Conservation (phyloP, 1,140 invertebrate species). For the Trachelipus rathkii region DNA sequence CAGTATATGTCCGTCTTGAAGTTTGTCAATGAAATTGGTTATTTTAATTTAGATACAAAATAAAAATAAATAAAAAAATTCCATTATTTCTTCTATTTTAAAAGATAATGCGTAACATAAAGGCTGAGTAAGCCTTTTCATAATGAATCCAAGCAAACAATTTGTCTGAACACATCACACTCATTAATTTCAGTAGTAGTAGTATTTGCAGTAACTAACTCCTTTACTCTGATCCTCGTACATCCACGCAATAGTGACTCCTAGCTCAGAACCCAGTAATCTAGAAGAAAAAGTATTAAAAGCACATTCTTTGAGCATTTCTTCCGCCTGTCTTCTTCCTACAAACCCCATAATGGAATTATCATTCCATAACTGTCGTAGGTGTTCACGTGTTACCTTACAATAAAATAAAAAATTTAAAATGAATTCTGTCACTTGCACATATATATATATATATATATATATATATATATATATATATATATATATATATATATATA, state of each 20-base stretch:
- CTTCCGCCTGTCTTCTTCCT: slow-evolving; percentile 79
- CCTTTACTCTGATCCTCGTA: slow-evolving; percentile 3
- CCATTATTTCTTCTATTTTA: no score
- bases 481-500: slow-evolving; percentile 1
- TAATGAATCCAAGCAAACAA: no score
- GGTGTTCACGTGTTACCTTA: slow-evolving; percentile 26
- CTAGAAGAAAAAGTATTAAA: slow-evolving; percentile 82
- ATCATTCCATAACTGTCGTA: slow-evolving; percentile 20
- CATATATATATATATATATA: slow-evolving; percentile 4
- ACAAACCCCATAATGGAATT: slow-evolving; percentile 66
- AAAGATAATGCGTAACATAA: no score
- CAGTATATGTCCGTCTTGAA: no score
- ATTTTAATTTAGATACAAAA: no score
- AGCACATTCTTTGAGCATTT: slow-evolving; percentile 68
- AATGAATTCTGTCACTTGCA: not conserved
- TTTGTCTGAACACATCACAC: no score
- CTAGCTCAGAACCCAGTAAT: slow-evolving; percentile 90
- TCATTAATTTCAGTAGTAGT: slow-evolving; percentile 25
- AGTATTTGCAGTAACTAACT: slow-evolving; percentile 19
- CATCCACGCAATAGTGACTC: slow-evolving; percentile 87
- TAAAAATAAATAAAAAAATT: no score
- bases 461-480: not conserved
- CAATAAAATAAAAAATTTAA: no score
- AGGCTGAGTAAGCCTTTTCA: no score
- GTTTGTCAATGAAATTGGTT: no score